phyloP scores from a whole-genome alignment of 2,113 vertebrate genomes.

The Murina feae region DNA sequence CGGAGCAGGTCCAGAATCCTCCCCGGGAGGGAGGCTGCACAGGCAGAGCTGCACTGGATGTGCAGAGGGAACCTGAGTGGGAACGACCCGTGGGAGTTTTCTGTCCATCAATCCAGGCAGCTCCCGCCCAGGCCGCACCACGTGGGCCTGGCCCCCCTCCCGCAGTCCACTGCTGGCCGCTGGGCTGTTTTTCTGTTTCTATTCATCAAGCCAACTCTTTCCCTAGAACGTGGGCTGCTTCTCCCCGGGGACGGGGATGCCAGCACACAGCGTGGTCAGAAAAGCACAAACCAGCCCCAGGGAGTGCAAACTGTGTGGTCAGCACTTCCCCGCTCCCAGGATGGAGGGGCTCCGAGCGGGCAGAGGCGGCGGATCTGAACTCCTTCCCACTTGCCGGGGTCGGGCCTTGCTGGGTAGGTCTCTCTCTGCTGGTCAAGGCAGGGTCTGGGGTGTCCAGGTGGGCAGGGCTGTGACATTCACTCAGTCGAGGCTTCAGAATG shows the following conservation, averaged over 20 bases:
- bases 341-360: accelerated
- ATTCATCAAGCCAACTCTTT: neutral
- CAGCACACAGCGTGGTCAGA: neutral
- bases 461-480: neutral
- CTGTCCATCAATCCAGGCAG: too few relatives aligned
- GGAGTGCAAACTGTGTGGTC: neutral
- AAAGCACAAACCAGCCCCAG: neutral
- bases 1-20: accelerated
- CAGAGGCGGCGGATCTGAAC: neutral
- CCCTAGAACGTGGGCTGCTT: neutral
- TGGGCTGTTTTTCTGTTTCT: neutral
- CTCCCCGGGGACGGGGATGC: neutral
- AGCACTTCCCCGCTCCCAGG: accelerated
- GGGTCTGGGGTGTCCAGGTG: neutral
- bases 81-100: neutral
- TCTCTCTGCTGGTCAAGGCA: neutral
- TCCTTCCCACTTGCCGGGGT: neutral
- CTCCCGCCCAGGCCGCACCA: too few relatives aligned
- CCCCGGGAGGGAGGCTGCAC: accelerated
- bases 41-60: accelerated
- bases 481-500: accelerated
- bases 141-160: too few relatives aligned
- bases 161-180: neutral
- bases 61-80: accelerated
- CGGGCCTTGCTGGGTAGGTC: too few relatives aligned